Percentiles rank a stretch among this genome's conserved stretches.
phyloP scores from a whole-genome alignment of 2,888 invertebrate genomes.

The Catocala sponsa region DNA sequence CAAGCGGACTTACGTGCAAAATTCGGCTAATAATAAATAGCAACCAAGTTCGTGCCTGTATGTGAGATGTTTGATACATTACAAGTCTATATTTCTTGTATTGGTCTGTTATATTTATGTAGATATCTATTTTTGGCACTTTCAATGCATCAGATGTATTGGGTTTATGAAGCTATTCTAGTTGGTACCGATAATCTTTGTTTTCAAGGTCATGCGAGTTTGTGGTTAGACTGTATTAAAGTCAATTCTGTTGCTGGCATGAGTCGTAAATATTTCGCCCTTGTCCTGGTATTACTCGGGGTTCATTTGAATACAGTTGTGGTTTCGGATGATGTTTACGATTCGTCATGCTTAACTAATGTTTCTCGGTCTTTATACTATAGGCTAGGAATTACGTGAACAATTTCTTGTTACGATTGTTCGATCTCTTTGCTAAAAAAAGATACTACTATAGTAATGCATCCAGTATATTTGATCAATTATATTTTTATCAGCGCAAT shows the following conservation, averaged over 20 bases:
- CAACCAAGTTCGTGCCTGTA: not conserved
- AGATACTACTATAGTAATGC: too few species aligned
- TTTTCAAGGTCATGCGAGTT: not conserved
- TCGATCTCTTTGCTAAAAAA: too few species aligned
- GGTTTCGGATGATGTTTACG: too few species aligned
- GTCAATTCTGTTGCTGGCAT: not conserved
- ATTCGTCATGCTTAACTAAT: too few species aligned
- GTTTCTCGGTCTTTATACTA: too few species aligned
- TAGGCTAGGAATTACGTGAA: too few species aligned
- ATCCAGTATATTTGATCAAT: too few species aligned
- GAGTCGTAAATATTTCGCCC: not conserved
- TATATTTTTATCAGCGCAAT: too few species aligned
- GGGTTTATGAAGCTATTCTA: constrained; percentile 5
- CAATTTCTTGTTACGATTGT: too few species aligned
- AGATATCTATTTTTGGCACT: constrained; percentile 1
- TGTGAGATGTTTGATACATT: not conserved
- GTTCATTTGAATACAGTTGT: too few species aligned
- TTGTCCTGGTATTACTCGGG: not conserved
- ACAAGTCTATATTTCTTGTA: not conserved
- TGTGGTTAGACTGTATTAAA: not conserved
- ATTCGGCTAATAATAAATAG: not conserved
- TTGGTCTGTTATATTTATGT: not conserved
- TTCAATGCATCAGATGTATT: constrained; percentile 4
- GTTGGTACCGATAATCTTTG: not conserved
- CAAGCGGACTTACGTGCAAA: too few species aligned